Evolutionary conservation across 2,797 vertebrate genomes (phyloP).

Genomic region (Enteromius thamalakanensis): DNA sequence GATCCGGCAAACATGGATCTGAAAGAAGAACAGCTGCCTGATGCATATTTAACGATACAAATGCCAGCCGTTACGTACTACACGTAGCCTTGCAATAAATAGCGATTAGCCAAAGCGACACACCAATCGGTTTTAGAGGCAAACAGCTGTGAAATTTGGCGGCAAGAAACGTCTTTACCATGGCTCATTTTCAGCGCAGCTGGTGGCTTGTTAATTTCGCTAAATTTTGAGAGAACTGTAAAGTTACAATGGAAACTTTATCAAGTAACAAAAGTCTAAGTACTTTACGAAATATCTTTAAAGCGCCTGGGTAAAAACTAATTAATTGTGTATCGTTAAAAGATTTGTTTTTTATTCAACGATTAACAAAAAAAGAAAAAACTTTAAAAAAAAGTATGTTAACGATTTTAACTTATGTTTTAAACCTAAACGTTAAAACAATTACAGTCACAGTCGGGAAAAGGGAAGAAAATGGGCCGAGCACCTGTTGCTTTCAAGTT

Average conservation of each 20-base stretch:
- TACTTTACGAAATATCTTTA: background rate
- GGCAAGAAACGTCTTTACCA: constrained; percentile 33
- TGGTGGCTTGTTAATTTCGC: constrained; percentile 28
- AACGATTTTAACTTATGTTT: constrained; percentile 5
- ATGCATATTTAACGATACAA: constrained; percentile 25
- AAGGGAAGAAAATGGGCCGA: constrained; percentile 3
- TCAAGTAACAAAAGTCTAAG: background rate
- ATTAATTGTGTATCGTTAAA: background rate
- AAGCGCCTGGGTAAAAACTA: background rate
- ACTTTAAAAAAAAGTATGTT: background rate
- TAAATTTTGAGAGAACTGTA: constrained; percentile 32
- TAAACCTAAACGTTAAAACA: constrained; percentile 3
- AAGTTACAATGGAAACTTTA: background rate
- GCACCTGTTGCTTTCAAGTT: constrained; percentile 29
- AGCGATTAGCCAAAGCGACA: constrained; percentile 33
- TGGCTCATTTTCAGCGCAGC: constrained; percentile 31
- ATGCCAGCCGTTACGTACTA: constrained; percentile 1
- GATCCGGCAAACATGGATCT: background rate
- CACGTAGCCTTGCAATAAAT: background rate
- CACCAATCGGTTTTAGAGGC: constrained; percentile 19
- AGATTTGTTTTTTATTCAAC: background rate
- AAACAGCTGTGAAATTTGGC: constrained; percentile 42
- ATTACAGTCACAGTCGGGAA: constrained; percentile 15
- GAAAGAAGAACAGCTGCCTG: constrained; percentile 36
- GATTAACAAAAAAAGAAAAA: background rate